phyloP scores from a whole-genome alignment of 2,113 vertebrate genomes.

The Sebastes schlegelii region DNA sequence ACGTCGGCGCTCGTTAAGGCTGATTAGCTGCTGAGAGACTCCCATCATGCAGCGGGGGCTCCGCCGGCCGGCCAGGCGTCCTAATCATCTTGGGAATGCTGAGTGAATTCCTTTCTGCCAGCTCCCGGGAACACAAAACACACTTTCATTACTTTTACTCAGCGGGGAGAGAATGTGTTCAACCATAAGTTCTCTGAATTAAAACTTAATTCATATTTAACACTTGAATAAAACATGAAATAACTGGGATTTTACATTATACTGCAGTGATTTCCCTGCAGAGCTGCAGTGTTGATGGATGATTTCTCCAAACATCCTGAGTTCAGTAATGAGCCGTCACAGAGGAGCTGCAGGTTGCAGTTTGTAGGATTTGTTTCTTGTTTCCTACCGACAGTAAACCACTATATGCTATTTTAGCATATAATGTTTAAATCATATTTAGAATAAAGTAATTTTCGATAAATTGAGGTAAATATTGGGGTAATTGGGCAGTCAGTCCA shows the following conservation, averaged over 20 bases:
- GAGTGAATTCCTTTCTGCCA: conserved; percentile 67
- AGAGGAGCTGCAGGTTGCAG: neutral
- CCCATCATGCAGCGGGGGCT: conserved; percentile 42
- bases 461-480: too few relatives aligned
- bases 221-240: neutral
- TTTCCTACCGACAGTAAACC: too few relatives aligned
- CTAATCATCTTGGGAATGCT: conserved; percentile 74
- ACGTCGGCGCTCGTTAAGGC: conserved; percentile 9
- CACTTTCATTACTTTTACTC: conserved; percentile 42
- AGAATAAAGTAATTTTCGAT: too few relatives aligned
- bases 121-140: conserved; percentile 60
- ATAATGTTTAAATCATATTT: too few relatives aligned
- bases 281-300: neutral
- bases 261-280: neutral
- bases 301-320: neutral
- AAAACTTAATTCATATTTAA: neutral
- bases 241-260: neutral
- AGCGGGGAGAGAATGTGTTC: neutral
- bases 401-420: too few relatives aligned
- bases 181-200: neutral
- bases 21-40: conserved; percentile 39
- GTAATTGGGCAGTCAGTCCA: too few relatives aligned
- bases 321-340: neutral
- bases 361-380: too few relatives aligned
- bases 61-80: conserved; percentile 19